These are phyloP conservation scores for Numida meleagris DNA, from an alignment of 2,113 vertebrate species.

Conservation along the genomic window DNA sequence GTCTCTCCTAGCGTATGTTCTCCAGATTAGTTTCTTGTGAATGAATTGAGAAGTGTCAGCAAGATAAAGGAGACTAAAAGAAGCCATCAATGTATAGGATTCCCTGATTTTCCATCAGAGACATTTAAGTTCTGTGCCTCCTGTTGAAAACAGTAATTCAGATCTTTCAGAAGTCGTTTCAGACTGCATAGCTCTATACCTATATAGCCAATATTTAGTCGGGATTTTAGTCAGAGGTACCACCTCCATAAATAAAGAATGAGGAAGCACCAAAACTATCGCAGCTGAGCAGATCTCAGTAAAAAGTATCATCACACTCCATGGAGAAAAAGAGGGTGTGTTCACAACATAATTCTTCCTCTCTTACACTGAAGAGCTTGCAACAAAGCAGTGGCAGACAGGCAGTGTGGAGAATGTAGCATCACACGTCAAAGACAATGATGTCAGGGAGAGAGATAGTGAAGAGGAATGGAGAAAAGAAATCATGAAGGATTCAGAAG, in stretches of 20 bases:
- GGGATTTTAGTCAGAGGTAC: neutral
- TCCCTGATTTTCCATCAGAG: neutral
- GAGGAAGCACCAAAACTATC: neutral
- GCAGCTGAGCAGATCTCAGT: neutral
- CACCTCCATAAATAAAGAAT: neutral
- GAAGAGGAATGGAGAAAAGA: neutral
- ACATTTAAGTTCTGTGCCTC: neutral
- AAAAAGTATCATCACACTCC: neutral
- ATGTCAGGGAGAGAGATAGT: neutral
- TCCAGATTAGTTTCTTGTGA: neutral
- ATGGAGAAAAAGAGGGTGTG: neutral
- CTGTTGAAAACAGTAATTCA: neutral
- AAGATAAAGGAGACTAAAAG: neutral
- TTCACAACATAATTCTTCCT: neutral
- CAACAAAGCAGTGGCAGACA: neutral
- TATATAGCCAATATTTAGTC: neutral
- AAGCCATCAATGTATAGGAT: neutral
- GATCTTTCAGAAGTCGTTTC: neutral
- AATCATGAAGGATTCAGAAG: neutral
- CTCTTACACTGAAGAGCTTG: neutral
- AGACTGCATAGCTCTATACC: neutral
- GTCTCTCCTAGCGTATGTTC: neutral
- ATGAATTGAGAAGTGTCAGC: neutral
- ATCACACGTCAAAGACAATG: neutral
- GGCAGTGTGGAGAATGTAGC: neutral